Percentiles rank a stretch among this genome's conserved stretches.
These are phyloP conservation scores for Stylophora pistillata DNA, from an alignment of 64 coral and sea anemone species.

Conservation along the genomic window DNA sequence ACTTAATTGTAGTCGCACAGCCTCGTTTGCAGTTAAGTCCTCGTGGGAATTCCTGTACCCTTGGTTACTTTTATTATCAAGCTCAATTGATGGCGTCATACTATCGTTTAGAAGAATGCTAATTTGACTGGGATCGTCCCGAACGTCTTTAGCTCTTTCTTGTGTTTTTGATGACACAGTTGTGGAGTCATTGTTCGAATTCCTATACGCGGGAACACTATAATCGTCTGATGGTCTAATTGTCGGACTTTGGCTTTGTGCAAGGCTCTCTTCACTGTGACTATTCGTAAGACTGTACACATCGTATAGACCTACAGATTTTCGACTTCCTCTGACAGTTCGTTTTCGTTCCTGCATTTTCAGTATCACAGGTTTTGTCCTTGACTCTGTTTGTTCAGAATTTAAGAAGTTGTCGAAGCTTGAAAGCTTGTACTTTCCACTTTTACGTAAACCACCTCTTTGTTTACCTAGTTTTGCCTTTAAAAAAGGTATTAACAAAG, in stretches of 20 bases:
- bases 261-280: background rate
- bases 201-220: too few species aligned
- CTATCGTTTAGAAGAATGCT: too few species aligned
- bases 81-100: too few species aligned
- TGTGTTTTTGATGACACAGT: too few species aligned
- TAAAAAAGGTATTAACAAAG: background rate
- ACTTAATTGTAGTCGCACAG: too few species aligned
- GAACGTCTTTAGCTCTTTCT: too few species aligned
- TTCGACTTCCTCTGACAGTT: background rate
- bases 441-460: background rate
- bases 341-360: background rate
- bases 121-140: too few species aligned
- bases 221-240: background rate
- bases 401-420: background rate
- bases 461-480: background rate
- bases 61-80: too few species aligned
- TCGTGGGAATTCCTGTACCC: too few species aligned
- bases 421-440: conserved; percentile 21
- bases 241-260: background rate
- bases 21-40: too few species aligned
- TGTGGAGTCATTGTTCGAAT: too few species aligned
- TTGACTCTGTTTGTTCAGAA: background rate
- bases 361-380: conserved; percentile 6
- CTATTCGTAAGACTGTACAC: background rate
- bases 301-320: background rate